Evolutionary conservation across 2,888 invertebrate genomes (phyloP).

Genomic region (Agrenia bidenticulata): DNA sequence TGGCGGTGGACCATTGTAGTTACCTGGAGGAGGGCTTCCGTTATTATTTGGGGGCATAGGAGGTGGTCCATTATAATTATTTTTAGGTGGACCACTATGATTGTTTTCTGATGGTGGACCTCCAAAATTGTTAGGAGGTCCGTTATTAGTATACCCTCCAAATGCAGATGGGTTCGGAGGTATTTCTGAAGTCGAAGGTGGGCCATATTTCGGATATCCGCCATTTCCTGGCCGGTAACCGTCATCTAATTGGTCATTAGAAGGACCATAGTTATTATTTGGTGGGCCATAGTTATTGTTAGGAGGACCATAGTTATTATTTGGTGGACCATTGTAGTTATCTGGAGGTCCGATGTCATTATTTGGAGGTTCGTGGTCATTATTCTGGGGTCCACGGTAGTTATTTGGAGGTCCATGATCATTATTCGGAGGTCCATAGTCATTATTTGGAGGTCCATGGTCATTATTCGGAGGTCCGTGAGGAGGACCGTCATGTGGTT

Average conservation of each 20-base stretch:
- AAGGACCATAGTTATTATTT: slow-evolving; percentile 5
- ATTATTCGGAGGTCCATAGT: slow-evolving; percentile 5
- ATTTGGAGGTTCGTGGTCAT: slow-evolving; percentile 16
- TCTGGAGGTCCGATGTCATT: background rate
- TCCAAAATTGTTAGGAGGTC: slow-evolving; percentile 12
- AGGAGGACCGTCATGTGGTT: slow-evolving; percentile 6
- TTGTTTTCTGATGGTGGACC: no score
- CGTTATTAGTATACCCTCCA: background rate
- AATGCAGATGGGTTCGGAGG: no score
- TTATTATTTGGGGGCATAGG: background rate
- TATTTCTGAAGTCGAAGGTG: slow-evolving; percentile 4
- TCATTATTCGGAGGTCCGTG: slow-evolving; percentile 8
- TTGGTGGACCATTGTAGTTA: slow-evolving; percentile 17
- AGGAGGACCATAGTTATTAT: slow-evolving; percentile 6
- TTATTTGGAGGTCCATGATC: slow-evolving; percentile 22
- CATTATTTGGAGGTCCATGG: slow-evolving; percentile 22
- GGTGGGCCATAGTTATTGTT: slow-evolving; percentile 15
- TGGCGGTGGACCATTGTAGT: slow-evolving; percentile 13
- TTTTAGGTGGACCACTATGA: background rate
- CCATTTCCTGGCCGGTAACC: background rate
- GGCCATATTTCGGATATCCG: slow-evolving; percentile 10
- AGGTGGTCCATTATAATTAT: background rate
- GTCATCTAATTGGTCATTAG: background rate
- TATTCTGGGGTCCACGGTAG: no score
- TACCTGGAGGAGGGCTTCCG: slow-evolving; percentile 9